Evolutionary conservation across 2,888 invertebrate genomes (phyloP), one percentile per base, ranked within the genome.

Genomic region (Papilio demoleus): DNA sequence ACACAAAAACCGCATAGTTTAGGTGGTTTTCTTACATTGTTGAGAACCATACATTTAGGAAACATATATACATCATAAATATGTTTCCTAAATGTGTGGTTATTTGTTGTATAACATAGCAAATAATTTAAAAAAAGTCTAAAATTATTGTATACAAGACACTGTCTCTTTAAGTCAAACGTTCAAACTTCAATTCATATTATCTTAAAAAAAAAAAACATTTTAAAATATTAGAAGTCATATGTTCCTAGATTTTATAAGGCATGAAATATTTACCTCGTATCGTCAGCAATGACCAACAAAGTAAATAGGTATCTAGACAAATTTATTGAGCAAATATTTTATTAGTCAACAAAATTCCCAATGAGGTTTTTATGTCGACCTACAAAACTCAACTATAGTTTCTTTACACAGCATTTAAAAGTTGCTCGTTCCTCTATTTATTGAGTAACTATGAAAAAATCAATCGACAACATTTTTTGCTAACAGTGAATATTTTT

Each of bases 281-380:
- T 67, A 22, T 22, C 47, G 62, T 34, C 36, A 19, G 65, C 45
- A 45, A 19, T 63, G 62, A 58, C 27, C 34, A 45, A 63, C 63
- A 31, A 56, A 22, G 58, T 47, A 68, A 61, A 67, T 50, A 66
- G 45, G 24, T 61, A 59, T 59, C 40, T 34, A 42, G 36, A 17
- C 50, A 22, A 19, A 36, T 40, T 61, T 59, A 56, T 22, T 40
- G 17, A 50, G 61, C 67, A 40, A 67, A 50, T 68, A 60, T 59
- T 47, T 47, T 47, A 47, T 64, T 64, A 68, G 64, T 68, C 68
- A 64, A 68, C 64, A 68, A 68, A 68, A 68, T 47, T 64, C 22
- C 64, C 59, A 50, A 68, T 40, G 59, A 68, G 59, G 67, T 50
- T 47, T 47, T 47, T 38, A 34, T 24, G 24, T 50, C 61, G 61